Evolutionary conservation across 1,140 invertebrate species (phyloP), one percentile per base, ranked within the genome.

Genomic region (Ceratosolen solmsi): DNA sequence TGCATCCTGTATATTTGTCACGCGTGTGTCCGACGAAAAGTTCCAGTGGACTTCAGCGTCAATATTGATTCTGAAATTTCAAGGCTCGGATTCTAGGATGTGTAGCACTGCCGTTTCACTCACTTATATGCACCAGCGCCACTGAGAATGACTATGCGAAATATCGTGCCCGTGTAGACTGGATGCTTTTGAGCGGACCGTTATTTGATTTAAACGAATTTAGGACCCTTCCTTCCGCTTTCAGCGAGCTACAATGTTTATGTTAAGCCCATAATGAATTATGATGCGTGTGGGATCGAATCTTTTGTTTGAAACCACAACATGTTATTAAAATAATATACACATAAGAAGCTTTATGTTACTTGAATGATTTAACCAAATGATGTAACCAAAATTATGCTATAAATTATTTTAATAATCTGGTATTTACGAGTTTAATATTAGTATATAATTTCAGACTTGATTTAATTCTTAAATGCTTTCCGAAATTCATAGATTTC

Each of bases 1-100:
- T 92, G 90, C 89, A 83, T 84, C 85, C 82, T 83, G 85, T 87
- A 90, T 90, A 91, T 91, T 91, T 91, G 91, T 92, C 91, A 91
- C 91, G 90, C 90, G 90, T 91, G 90, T 91, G 90, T 51, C 30
- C 54, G 33, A 82, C 85, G 85, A 88, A 90, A 90, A 88, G 65
- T 86, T 89, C 88, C 89, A 85, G 84, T 85, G 90, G 91, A 87
- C 89, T 90, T 88, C 88, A 89, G 80, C 87, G 89, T 90, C 89
- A 92, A 92, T 92, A 92, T 92, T 92, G 88, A 91, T 90, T 89
- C 56, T 41, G 22, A 17, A 22, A 25, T 15, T 63, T 41, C 17
- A 65, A 56, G 78, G n/a, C 25, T 41, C 30, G 2, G 68, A 72
- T 72, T 79, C 54, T 5, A 7, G 41, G 41, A 46, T 13, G 54